A percentile compares a stretch with the other conserved stretches of the same genome.
These are phyloP conservation scores for Bubo scandiacus DNA, from an alignment of 2,113 vertebrate species.

Conservation along the genomic window DNA sequence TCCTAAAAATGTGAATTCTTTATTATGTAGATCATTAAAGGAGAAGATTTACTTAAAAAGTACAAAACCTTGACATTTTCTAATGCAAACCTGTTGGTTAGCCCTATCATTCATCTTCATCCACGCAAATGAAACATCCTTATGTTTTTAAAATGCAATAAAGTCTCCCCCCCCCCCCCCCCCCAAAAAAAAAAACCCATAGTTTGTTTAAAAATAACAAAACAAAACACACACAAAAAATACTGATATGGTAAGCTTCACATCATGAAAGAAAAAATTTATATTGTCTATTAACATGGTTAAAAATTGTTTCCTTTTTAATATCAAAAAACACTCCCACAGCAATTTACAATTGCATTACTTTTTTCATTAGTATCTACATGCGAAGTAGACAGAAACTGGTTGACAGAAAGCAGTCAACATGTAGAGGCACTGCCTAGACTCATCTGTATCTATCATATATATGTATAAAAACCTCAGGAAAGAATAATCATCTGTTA, in stretches of 20 bases:
- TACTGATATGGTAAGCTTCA: background rate
- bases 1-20: constrained; percentile 13
- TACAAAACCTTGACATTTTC: constrained; percentile 41
- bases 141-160: background rate
- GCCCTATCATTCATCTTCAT: constrained; percentile 16
- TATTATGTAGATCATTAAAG: constrained; percentile 23
- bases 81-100: constrained; percentile 13
- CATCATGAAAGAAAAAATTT: background rate
- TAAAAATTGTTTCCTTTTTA: background rate
- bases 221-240: background rate
- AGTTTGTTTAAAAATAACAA: background rate
- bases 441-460: background rate
- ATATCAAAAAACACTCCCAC: background rate
- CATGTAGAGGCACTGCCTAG: background rate
- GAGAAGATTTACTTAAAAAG: constrained; percentile 22
- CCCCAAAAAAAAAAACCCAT: background rate
- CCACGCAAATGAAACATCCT: background rate
- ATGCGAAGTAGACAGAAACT: background rate
- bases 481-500: background rate
- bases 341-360: background rate
- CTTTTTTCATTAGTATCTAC: background rate
- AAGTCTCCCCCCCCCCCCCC: background rate
- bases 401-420: background rate
- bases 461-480: background rate
- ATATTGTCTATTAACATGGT: background rate